Evolutionary conservation across 2,797 vertebrate species (phyloP), one percentile per base, ranked within the genome.

Genomic region (Rhabdophis nuchalis): DNA sequence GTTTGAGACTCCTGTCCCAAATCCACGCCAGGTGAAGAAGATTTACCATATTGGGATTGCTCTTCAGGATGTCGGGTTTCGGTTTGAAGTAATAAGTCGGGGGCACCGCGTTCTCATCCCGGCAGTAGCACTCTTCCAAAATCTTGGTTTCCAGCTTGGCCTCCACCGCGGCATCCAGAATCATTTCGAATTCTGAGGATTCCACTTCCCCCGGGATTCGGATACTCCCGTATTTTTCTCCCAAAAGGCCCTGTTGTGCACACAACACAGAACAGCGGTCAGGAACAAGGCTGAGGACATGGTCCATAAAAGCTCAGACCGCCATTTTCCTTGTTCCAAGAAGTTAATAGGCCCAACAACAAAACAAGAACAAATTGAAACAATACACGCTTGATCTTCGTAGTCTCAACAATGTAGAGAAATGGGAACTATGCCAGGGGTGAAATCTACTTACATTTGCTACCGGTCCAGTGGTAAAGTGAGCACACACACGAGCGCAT

Each of bases 81-180:
- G 98, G 98, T 97, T 98, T 98, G 98, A 99, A 99, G 98, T 99
- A 99, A 98, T 99, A 99, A 0, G 99, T 98, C 91, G 99, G 98
- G 1, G 99, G 99, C 94, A 99, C 99, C 0, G 99, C 98, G 90
- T 99, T 99, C 97, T 99, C 99, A 94, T 99, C 99, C 89, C 99
- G 98, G 97, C 99, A 99, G 97, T 99, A 99, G 99, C 99, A 99
- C 96, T 99, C 99, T 95, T 99, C 99, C 96, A 99, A 97, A 95
- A 99, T 95, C 97, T 98, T 98, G 82, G 99, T 99, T 96, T 99
- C 99, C 94, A 99, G 96, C 92, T 99, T 98, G 0, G 98, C 98
- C 96, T 99, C 99, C 64, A 98, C 88, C 1, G 99, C 98, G 7
- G 99, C 99, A 91, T 99, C 99, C 97, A 99, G 96, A 96, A 99